Base-by-base conservation (phyloP, 2,797 vertebrate species). In the Sparus aurata region DNA sequence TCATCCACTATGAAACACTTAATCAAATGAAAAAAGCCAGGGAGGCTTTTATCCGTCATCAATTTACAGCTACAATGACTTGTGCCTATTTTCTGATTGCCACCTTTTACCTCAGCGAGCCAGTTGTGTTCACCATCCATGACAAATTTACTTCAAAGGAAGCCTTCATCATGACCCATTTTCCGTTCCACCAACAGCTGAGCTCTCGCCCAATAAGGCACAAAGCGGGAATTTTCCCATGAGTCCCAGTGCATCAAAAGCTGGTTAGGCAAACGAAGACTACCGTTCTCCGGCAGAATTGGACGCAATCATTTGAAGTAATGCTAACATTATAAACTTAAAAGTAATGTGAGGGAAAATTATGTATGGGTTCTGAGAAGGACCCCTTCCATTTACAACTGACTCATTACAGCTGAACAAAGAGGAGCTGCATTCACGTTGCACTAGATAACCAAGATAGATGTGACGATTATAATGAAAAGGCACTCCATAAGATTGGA, bases 131-230 rank as follows among this genome's bases (percentile, higher is more conserved):
- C 85, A 85, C 75, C 64, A 67, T 52, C 89, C 86, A 12, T 88
- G 87, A 91, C 91, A 77, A 91, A 92, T 91, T 85, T 20, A 89
- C 90, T 91, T 95, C 91, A 91, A 93, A 90, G 80, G 69, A 80
- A 82, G 77, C 75, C 76, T 84, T 82, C 84, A 79, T 90, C 90
- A 75, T 92, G 88, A 91, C 87, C 87, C 84, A 91, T 92, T 92
- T 93, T 90, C 86, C 22, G 38, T 65, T 87, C 81, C 78, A 75
- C 82, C 89, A 82, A 85, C 91, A 91, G 90, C 91, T 86, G 84
- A 82, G 82, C 74, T 80, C 84, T 79, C 59, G 66, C 85, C 87
- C 88, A 89, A 87, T 84, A 71, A 73, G 81, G 86, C 75, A 83
- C 85, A 73, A 75, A 85, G 86, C 63, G 16, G 65, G 83, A 82